Base-by-base conservation (phyloP, 2,888 invertebrate species). In the Ramazzottius varieornatus region DNA sequence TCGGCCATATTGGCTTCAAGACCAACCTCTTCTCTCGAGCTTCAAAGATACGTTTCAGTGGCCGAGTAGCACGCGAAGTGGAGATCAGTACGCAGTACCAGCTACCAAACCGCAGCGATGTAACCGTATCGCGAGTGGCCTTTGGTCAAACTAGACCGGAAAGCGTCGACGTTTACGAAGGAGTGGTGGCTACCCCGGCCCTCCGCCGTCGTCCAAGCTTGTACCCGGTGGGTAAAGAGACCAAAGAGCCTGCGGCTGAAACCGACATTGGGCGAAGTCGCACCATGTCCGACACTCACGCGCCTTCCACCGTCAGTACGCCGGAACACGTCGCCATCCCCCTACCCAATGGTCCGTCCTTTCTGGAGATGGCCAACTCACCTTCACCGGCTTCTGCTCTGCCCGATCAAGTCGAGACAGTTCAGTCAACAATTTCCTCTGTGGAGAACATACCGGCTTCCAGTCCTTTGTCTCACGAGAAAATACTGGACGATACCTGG, bases 1-100 rank as follows among this genome's bases (percentile, higher is more conserved):
- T 54, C 54, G 29, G 4, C n/a, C 13, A 8, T 4, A 32, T 63
- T 65, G 8, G 78, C 77, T 64, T 83, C 80, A 46, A 84, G 82
- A 67, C 82, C 78, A 67, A 80, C 72, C 32, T 72, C 71, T 24
- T 75, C 71, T 34, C 73, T 72, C 68, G 73, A 16, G 54, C 54
- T 8, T 54, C 54, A 13, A 8, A 24, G 20, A 4, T 54, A 4
- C 54, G 54, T 29, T 54, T 54, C 54, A 24, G n/a, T 29, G 54
- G 54, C 4, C 54, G 54, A 16, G 54, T 54, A 4, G 54, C 54
- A n/a, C 54, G 54, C 20, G 54, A 54, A 29, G 54, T 24, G 16
- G 4, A 16, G 20, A 24, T 16, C 20, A 29, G 4, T 24, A 29
- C 16, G 4, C 29, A 16, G 54, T 4, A 8, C 4, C 54, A 24